A percentile compares a stretch with the other conserved stretches of the same genome.
Evolutionary conservation across 2,113 vertebrate genomes (phyloP).

Genomic region (Indicator indicator): DNA sequence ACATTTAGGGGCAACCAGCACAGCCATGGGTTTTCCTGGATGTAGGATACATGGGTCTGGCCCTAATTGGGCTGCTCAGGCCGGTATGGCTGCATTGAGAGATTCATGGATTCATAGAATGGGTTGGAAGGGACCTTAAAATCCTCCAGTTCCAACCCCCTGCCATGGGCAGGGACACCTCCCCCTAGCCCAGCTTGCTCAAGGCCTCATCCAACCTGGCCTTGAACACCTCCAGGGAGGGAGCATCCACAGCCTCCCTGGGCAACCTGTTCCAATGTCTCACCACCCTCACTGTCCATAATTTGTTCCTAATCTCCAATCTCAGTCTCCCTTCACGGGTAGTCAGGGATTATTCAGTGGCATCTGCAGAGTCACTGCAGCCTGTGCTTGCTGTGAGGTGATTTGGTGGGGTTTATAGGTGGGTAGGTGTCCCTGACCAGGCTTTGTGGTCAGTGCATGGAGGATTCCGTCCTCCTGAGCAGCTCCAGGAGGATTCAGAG

Average conservation of each 20-base stretch:
- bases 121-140: neutral
- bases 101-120: neutral
- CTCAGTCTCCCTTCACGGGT: too few relatives aligned
- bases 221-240: too few relatives aligned
- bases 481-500: neutral
- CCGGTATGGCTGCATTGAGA: neutral
- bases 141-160: too few relatives aligned
- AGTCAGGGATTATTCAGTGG: neutral
- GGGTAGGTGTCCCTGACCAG: too few relatives aligned
- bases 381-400: neutral
- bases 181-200: too few relatives aligned
- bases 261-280: too few relatives aligned
- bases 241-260: too few relatives aligned
- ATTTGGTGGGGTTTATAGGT: neutral
- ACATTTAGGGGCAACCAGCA: neutral
- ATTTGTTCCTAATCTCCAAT: too few relatives aligned
- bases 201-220: too few relatives aligned
- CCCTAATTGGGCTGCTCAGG: rapidly evolving
- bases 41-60: neutral
- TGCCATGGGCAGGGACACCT: too few relatives aligned
- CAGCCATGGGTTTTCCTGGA: rapidly evolving
- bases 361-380: neutral
- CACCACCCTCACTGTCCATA: too few relatives aligned
- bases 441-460: neutral
- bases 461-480: neutral